Evolutionary conservation across 2,797 vertebrate genomes (phyloP).

Genomic region (Phataginus tricuspis): DNA sequence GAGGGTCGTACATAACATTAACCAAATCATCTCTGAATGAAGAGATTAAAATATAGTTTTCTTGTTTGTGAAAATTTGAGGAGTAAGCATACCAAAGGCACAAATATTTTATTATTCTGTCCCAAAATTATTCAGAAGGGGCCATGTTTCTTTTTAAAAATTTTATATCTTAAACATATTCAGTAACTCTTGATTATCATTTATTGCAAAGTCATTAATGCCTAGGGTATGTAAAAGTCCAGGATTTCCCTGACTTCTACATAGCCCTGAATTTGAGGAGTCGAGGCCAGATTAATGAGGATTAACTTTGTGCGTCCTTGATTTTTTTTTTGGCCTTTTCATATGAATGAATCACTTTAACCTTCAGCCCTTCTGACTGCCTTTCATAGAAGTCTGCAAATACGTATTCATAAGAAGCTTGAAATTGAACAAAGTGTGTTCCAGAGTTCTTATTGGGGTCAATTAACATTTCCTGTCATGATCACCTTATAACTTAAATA

Average conservation of each 20-base stretch:
- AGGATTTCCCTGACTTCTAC: not conserved
- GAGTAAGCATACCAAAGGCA: not conserved
- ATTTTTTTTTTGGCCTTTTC: conserved; percentile 72
- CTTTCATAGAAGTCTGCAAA: conserved; percentile 67
- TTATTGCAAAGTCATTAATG: conserved; percentile 30
- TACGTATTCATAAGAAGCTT: conserved; percentile 61
- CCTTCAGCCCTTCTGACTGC: conserved; percentile 48
- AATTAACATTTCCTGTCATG: conserved; percentile 58
- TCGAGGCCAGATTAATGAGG: conserved; percentile 56
- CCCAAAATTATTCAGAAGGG: not conserved
- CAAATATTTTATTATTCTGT: conserved; percentile 26
- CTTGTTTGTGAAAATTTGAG: not conserved
- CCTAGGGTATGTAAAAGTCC: not conserved
- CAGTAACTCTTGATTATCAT: not conserved
- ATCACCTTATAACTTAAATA: conserved; percentile 56
- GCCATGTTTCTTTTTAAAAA: not conserved
- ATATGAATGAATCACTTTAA: conserved; percentile 63
- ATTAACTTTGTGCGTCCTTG: conserved; percentile 53
- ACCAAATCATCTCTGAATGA: not conserved
- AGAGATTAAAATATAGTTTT: not conserved
- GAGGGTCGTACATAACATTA: not conserved
- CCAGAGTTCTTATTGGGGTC: conserved; percentile 10
- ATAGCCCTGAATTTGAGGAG: conserved; percentile 51
- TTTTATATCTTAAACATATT: not conserved
- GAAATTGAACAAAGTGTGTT: conserved; percentile 62